Percentiles rank a stretch among this genome's conserved stretches.
Conservation (phyloP, 1,140 invertebrate species). For the Calephelis virginiensis region DNA sequence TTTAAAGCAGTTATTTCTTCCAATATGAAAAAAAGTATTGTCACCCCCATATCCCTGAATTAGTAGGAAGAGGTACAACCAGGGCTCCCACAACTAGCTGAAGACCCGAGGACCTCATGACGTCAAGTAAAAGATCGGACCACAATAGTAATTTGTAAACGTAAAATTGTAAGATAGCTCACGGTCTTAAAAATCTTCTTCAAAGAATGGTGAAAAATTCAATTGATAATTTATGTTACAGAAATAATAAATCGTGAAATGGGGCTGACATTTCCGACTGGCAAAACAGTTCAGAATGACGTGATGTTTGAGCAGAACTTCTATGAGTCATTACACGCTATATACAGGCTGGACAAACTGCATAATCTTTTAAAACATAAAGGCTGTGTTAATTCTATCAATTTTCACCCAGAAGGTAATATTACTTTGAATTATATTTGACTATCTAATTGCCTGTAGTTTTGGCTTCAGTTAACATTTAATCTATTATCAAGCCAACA, state of each 20-base stretch:
- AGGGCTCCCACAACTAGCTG: no score
- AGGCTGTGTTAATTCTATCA: constrained; percentile 95
- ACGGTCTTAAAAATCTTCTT: no score
- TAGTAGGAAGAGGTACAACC: no score
- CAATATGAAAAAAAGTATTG: no score
- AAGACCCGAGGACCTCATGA: no score
- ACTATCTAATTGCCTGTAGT: background rate
- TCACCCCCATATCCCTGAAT: no score
- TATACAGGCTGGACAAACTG: constrained; percentile 89
- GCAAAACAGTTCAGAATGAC: constrained; percentile 72
- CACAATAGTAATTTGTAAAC: no score
- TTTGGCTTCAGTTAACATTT: no score
- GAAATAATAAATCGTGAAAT: constrained; percentile 83
- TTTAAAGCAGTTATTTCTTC: no score
- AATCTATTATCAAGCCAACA: no score
- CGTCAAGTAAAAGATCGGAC: no score
- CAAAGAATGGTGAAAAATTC: background rate
- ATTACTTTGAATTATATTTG: background rate
- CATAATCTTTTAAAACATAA: constrained; percentile 88
- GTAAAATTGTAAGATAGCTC: no score
- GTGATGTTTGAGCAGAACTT: constrained; percentile 84
- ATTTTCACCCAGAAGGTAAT: constrained; percentile 88
- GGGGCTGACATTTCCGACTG: constrained; percentile 75
- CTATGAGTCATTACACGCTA: constrained; percentile 89
- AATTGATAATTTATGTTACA: constrained; percentile 31